A percentile compares a stretch with the other conserved stretches of the same genome.
phyloP scores from a whole-genome alignment of 2,113 vertebrate genomes.

The Sebastes schlegelii region DNA sequence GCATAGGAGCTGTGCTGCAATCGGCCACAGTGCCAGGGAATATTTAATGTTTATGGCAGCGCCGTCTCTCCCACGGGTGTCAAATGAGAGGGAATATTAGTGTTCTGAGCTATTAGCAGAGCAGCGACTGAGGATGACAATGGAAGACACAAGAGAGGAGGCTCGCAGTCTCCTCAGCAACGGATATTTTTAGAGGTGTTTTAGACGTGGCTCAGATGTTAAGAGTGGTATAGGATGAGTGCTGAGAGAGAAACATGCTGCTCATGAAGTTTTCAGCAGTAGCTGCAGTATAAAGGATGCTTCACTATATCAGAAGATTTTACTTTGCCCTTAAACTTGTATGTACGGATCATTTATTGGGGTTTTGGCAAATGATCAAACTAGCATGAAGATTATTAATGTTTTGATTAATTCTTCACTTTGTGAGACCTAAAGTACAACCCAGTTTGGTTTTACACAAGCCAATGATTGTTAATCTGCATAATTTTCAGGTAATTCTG shows the following conservation, averaged over 20 bases:
- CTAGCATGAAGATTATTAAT: not conserved
- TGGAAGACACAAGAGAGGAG: slow-evolving; percentile 40
- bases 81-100: slow-evolving; percentile 63
- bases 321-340: not conserved
- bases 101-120: slow-evolving; percentile 56
- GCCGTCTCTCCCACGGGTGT: slow-evolving; percentile 45
- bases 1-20: slow-evolving; percentile 21
- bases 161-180: slow-evolving; percentile 53
- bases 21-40: slow-evolving; percentile 35
- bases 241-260: slow-evolving; percentile 19
- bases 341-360: not conserved
- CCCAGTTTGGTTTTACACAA: not conserved
- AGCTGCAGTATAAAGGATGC: not conserved
- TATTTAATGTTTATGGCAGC: slow-evolving; percentile 57
- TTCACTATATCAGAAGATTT: not conserved
- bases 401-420: not conserved
- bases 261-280: slow-evolving; percentile 25
- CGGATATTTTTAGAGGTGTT: slow-evolving; percentile 67
- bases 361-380: slow-evolving; percentile 6
- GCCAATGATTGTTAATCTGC: not conserved
- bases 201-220: slow-evolving; percentile 44
- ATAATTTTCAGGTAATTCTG: slow-evolving; percentile 2
- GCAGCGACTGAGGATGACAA: slow-evolving; percentile 49
- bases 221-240: slow-evolving; percentile 36
- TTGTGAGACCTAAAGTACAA: not conserved